A percentile compares a stretch with the other conserved stretches of the same genome.
phyloP scores from a whole-genome alignment of 2,113 vertebrate species.

The Ascaphus truei region DNA sequence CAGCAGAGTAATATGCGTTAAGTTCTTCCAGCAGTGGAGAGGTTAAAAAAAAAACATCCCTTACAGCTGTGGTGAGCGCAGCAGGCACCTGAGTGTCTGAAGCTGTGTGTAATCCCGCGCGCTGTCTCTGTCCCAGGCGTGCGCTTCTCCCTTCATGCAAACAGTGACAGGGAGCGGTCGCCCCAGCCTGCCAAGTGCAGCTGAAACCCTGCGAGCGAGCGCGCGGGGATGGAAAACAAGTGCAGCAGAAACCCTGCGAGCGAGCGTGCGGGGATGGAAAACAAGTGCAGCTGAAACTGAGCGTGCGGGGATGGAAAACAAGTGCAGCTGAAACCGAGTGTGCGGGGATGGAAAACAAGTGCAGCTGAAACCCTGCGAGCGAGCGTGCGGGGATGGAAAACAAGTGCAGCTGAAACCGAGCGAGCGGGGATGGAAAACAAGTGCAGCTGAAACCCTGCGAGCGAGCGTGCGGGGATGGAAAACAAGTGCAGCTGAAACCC shows the following conservation, averaged over 20 bases:
- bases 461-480: no score
- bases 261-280: no score
- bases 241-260: no score
- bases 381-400: no score
- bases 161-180: constrained; percentile 58
- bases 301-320: constrained; percentile 24
- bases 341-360: constrained; percentile 26
- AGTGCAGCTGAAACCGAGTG: no score
- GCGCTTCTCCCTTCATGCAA: constrained; percentile 48
- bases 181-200: constrained; percentile 41
- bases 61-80: no score
- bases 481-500: no score
- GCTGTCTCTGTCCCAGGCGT: not conserved
- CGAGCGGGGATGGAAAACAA: constrained; percentile 27
- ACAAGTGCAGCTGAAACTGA: constrained; percentile 6
- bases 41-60: not conserved
- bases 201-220: constrained; percentile 53
- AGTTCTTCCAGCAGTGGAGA: not conserved
- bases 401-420: no score
- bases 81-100: constrained; percentile 10
- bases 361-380: no score
- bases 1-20: no score
- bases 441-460: no score
- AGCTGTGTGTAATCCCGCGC: not conserved
- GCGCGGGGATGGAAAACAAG: constrained; percentile 57